Base-by-base conservation (phyloP, 2,113 vertebrate genomes). In the Aptenodytes patagonicus region DNA sequence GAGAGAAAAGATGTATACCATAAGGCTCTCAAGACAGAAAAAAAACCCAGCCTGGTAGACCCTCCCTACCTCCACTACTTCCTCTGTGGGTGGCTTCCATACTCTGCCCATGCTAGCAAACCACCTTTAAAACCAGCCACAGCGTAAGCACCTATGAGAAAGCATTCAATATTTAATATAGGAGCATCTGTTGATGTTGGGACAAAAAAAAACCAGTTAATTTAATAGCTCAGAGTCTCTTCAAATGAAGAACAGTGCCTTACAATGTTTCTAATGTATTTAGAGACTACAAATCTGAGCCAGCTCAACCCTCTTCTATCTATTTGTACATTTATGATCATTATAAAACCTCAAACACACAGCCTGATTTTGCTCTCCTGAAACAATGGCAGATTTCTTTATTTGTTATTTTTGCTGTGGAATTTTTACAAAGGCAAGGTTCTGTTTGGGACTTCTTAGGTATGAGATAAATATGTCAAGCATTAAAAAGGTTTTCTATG, bases 141-240 rank as follows among this genome's bases (percentile, higher is more conserved):
- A 44, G 3, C 34, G 54, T 24, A 58, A 78, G 7, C 6, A 49
- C 9, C 46, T 84, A 26, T 12, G 29, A 66, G 29, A 82, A 88
- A 76, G 6, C 42, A 26, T 70, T 87, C 65, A 66, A 17, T 72
- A 70, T 86, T 86, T 73, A 32, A 78, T 70, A 65, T 72, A 32
- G 42, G 32, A 96, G 19, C 22, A 28, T 72, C 51, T 80, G 26
- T 20, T 85, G 83, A 75, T 80, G 16, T 46, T 1, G 7, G 73
- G 64, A 91, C 46, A 92, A 68, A 13, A 96, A 57, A 83, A 1
- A 36, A 7, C 36, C 62, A 36, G 90, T 34, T 80, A 89, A 92
- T 91, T 78, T 72, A 68, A 96, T 94, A 86, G 69, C 54, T 66
- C 69, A 62, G 40, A 65, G 24, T 61, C 34, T 87, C 57, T 91